These are phyloP conservation scores for Poeciliopsis prolifica DNA, from an alignment of 2,113 vertebrate species.

Conservation along the genomic window DNA sequence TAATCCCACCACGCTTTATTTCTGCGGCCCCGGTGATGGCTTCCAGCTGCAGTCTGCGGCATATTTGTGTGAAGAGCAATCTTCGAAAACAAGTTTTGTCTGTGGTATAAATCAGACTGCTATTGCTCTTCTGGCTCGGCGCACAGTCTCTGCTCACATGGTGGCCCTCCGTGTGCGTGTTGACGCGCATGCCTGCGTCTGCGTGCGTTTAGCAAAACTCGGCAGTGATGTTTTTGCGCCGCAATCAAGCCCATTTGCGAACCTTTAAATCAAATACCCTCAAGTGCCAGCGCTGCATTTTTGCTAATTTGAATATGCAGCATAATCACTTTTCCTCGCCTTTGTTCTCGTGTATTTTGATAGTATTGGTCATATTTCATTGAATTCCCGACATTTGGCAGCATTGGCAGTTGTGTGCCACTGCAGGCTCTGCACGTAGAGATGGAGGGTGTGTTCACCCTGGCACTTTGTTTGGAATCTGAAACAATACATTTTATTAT, in stretches of 20 bases:
- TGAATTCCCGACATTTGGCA: conserved; percentile 22
- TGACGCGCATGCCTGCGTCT: conserved; percentile 44
- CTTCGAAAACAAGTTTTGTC: conserved; percentile 79
- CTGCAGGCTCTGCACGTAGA: conserved; percentile 11
- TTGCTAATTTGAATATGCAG: conserved; percentile 60
- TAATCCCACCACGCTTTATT: conserved; percentile 75
- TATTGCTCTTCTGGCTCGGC: conserved; percentile 73
- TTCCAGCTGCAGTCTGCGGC: conserved; percentile 74
- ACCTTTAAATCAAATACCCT: conserved; percentile 71
- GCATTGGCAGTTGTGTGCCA: conserved; percentile 38
- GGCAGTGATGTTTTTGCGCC: conserved; percentile 71
- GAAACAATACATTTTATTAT: conserved; percentile 47
- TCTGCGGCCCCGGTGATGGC: conserved; percentile 70
- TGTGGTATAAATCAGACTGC: conserved; percentile 72
- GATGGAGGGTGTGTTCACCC: conserved; percentile 46
- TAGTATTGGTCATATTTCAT: conserved; percentile 52
- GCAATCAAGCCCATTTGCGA: conserved; percentile 76
- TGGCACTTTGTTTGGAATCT: conserved; percentile 47
- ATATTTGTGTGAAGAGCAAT: conserved; percentile 75
- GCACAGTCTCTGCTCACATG: conserved; percentile 67
- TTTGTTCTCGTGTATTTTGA: conserved; percentile 58
- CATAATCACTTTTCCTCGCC: conserved; percentile 38
- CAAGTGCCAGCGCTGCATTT: conserved; percentile 50
- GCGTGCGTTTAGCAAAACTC: conserved; percentile 67
- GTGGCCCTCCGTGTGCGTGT: conserved; percentile 69